phyloP scores from a whole-genome alignment of 2,797 vertebrate genomes.

The Fistularia tabacaria region DNA sequence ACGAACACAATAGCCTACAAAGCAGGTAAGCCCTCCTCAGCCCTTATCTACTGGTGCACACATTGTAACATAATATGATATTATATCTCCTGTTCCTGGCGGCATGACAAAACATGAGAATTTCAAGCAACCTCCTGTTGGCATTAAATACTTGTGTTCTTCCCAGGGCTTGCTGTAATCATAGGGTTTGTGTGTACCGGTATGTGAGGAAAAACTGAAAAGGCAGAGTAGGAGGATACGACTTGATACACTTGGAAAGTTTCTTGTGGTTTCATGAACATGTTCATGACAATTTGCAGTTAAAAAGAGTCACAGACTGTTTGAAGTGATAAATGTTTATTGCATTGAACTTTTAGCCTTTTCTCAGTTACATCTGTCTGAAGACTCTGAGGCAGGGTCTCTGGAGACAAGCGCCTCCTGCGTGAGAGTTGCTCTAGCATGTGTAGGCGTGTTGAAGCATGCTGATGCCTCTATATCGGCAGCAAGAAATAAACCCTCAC shows the following conservation, averaged over 20 bases:
- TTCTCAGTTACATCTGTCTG: slow-evolving; percentile 5
- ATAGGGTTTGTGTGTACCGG: not conserved
- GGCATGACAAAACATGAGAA: not conserved
- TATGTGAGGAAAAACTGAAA: slow-evolving; percentile 1
- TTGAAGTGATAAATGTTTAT: slow-evolving; percentile 1
- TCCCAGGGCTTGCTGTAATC: not conserved
- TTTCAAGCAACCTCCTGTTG: slow-evolving; percentile 8
- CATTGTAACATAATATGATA: slow-evolving; percentile 1
- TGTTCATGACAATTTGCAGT: not conserved
- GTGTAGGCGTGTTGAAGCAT: slow-evolving; percentile 30
- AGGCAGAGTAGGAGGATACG: not conserved
- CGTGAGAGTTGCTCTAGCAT: slow-evolving; percentile 9
- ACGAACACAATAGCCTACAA: slow-evolving; percentile 94
- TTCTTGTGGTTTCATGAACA: not conserved
- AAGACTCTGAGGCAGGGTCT: not conserved
- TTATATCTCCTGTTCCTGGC: slow-evolving; percentile 6
- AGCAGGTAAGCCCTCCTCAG: slow-evolving; percentile 76
- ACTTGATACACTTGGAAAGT: not conserved
- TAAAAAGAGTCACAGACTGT: not conserved
- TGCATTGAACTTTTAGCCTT: not conserved
- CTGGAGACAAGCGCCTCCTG: slow-evolving; percentile 4
- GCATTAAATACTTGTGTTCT: slow-evolving; percentile 5
- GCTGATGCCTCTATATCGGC: slow-evolving; percentile 16
- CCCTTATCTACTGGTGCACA: slow-evolving; percentile 5
- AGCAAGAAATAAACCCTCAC: slow-evolving; percentile 13